Conservation (phyloP, 2,797 vertebrate species). For the Liparis tanakae region DNA sequence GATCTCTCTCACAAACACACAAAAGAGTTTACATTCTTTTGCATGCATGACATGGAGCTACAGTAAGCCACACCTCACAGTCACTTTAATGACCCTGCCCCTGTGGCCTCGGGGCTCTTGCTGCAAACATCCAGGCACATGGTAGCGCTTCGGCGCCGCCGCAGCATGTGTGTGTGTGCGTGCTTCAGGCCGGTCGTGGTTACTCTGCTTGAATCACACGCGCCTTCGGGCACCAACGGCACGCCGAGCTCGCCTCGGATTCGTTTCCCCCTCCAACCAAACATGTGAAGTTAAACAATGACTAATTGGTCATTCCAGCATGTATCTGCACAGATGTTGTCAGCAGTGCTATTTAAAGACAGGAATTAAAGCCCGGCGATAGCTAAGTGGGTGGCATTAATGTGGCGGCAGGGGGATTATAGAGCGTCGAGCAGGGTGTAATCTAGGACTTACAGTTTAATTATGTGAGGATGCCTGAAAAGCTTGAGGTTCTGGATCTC, state of each 20-base stretch:
- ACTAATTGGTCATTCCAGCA: conserved; percentile 15
- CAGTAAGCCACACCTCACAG: conserved; percentile 40
- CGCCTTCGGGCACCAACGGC: neutral
- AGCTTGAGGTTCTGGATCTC: conserved; percentile 99
- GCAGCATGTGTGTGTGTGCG: neutral
- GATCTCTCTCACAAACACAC: conserved; percentile 15
- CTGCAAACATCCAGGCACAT: conserved; percentile 13
- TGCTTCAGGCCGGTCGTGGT: neutral
- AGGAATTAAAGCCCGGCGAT: conserved; percentile 62
- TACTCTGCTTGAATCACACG: neutral
- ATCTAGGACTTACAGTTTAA: conserved; percentile 94
- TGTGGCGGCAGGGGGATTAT: conserved; percentile 63
- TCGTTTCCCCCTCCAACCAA: neutral
- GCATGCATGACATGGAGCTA: conserved; percentile 58
- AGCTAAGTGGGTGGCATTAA: conserved; percentile 72
- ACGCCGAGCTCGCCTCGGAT: neutral
- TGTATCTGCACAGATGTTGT: conserved; percentile 12
- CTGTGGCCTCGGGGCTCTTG: conserved; percentile 1
- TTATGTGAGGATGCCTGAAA: conserved; percentile 98
- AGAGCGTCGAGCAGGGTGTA: conserved; percentile 56
- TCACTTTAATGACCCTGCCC: conserved; percentile 40
- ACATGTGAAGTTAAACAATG: conserved; percentile 16
- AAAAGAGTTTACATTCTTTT: conserved; percentile 69
- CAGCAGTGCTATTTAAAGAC: conserved; percentile 10
- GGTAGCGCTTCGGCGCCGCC: neutral